Percentiles rank a stretch among this genome's conserved stretches.
Conservation (phyloP, 2,888 invertebrate species). For the Cetonia aurata region DNA sequence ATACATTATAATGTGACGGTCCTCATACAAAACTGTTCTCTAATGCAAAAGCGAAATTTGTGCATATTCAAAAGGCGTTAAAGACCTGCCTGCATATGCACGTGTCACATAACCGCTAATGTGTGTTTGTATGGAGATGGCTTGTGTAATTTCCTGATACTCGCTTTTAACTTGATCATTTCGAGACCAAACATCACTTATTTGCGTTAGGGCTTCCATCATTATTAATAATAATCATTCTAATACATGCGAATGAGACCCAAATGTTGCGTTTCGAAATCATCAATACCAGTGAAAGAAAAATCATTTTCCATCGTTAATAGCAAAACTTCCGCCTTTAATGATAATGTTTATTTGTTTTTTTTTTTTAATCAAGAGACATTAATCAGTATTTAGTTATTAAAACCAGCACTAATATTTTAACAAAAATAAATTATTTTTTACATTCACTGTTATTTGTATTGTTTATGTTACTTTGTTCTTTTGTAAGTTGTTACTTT, state of each 20-base stretch:
- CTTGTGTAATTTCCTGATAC: conserved; percentile 15
- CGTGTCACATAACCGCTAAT: conserved; percentile 37
- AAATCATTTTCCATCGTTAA: conserved; percentile 38
- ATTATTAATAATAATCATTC: not conserved
- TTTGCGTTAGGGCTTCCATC: conserved; percentile 7
- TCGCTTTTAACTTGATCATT: conserved; percentile 12
- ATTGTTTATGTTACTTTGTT: conserved; percentile 38
- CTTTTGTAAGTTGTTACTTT: conserved; percentile 29
- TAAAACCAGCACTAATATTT: conserved; percentile 20
- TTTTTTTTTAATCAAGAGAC: conserved; percentile 4
- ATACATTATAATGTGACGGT: conserved; percentile 59
- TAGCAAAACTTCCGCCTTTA: conserved; percentile 12
- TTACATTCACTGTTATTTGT: conserved; percentile 17
- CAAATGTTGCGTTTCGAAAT: conserved; percentile 13
- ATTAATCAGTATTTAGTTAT: conserved; percentile 13
- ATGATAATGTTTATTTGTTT: conserved; percentile 23
- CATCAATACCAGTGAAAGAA: not conserved
- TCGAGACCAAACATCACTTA: conserved; percentile 5
- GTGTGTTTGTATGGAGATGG: conserved; percentile 29
- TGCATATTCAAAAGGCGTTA: conserved; percentile 61
- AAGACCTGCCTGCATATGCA: conserved; percentile 56
- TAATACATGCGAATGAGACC: not conserved
- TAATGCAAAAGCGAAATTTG: conserved; percentile 49
- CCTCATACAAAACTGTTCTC: conserved; percentile 55
- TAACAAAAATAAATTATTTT: conserved; percentile 20